Conservation (phyloP, 2,797 vertebrate species). For the Sparus aurata region DNA sequence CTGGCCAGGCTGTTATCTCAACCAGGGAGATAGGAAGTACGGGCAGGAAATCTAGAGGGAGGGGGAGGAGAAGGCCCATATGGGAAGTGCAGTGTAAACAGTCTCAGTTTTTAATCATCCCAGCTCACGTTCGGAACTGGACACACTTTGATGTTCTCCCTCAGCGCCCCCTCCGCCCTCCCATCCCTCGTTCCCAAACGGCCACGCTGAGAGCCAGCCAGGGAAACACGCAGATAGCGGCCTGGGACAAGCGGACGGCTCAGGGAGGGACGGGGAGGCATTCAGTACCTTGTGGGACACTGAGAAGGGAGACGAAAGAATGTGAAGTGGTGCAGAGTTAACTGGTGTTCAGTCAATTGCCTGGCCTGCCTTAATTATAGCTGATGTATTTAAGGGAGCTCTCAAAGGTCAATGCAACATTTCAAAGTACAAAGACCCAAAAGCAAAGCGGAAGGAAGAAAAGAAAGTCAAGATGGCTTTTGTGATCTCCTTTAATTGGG, state of each 20-base stretch:
- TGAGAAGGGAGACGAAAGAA: constrained; percentile 63
- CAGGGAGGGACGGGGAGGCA: constrained; percentile 37
- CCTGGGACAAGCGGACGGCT: constrained; percentile 36
- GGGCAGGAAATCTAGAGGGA: constrained; percentile 86
- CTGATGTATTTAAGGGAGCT: constrained; percentile 71
- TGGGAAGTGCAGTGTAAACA: constrained; percentile 90
- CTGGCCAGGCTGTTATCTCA: constrained; percentile 83
- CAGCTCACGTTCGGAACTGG: constrained; percentile 85
- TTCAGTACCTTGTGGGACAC: constrained; percentile 73
- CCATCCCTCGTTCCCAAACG: constrained; percentile 73
- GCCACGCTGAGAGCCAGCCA: constrained; percentile 41
- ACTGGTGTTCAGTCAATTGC: constrained; percentile 67
- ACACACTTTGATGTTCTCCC: constrained; percentile 87
- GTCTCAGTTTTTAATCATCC: constrained; percentile 87
- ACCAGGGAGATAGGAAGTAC: constrained; percentile 84
- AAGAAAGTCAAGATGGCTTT: constrained; percentile 72
- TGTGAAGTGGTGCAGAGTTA: constrained; percentile 71
- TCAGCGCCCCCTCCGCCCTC: constrained; percentile 77
- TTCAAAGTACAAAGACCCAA: constrained; percentile 57
- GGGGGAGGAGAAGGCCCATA: constrained; percentile 76
- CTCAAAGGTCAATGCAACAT: constrained; percentile 73
- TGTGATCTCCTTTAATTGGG: constrained; percentile 73
- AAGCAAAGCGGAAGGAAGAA: constrained; percentile 51
- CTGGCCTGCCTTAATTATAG: constrained; percentile 72
- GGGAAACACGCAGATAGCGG: constrained; percentile 64